Base-by-base conservation (phyloP, 2,888 invertebrate genomes). In the Lochmaea crataegi region DNA sequence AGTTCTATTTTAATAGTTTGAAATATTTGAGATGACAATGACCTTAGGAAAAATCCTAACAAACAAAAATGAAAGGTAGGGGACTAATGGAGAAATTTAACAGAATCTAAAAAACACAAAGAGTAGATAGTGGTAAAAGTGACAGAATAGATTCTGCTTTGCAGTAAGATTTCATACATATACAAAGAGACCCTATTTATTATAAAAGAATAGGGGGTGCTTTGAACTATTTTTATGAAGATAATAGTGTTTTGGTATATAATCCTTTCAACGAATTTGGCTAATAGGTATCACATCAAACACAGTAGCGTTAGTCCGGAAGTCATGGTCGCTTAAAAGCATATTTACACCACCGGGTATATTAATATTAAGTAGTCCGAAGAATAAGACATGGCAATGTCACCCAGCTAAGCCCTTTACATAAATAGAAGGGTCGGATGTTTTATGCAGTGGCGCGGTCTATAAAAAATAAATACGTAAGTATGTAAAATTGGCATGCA, bases 321-420 rank as follows among this genome's bases (percentile, higher is more conserved):
- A 76, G 74, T 82, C 81, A 81, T 80, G 76, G 77, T 81, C 82
- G 77, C 80, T 80, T 83, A 82, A 82, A 83, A 80, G 81, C 80
- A 77, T 75, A 78, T 78, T 82, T 81, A 79, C 79, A 73, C 72
- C 69, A 75, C 75, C 77, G 79, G 81, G 80, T 81, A 80, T 81
- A 83, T 83, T 82, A 83, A 83, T 83, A 83, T 83, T 83, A 82
- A 83, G 80, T 77, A 82, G 80, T 78, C 74, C 71, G 41, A 66
- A 77, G 76, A 76, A 79, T 78, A 73, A 75, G 75, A 73, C 72
- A 75, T 72, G 60, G 72, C 68, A 57, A 57, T 68, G 48, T 32
- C 60, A 60, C 60, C 66, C 56, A 41, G 51, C 61, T 61, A 76
- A 78, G 77, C 79, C 78, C 77, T 80, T 78, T 73, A 67, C 60